Evolutionary conservation across 2,797 vertebrate species (phyloP).

Genomic region (Intellagama lesueurii): DNA sequence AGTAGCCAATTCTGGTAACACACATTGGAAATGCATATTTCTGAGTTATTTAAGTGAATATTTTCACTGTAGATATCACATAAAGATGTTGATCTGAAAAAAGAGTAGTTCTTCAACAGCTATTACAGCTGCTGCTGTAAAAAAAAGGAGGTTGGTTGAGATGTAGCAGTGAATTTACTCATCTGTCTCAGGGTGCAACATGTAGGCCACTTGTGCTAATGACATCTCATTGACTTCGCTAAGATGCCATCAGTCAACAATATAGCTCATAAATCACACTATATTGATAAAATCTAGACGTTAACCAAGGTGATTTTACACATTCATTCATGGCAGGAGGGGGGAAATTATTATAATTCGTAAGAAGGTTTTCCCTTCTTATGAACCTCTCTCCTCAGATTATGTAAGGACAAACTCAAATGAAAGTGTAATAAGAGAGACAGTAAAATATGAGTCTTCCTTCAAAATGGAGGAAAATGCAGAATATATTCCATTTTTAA

Average conservation of each 20-base stretch:
- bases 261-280: background rate
- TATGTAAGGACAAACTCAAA: background rate
- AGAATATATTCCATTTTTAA: no score
- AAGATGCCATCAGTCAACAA: background rate
- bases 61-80: background rate
- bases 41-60: no score
- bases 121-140: constrained; percentile 17
- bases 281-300: background rate
- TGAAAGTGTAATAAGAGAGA: background rate
- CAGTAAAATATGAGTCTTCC: background rate
- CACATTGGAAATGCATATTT: no score
- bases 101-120: background rate
- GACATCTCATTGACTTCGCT: background rate
- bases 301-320: background rate
- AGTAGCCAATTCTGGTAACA: no score
- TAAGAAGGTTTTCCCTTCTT: background rate
- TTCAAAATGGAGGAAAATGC: background rate
- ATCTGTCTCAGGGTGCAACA: background rate
- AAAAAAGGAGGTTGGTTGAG: background rate
- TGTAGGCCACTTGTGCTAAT: background rate
- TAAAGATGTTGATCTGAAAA: background rate
- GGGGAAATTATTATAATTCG: background rate
- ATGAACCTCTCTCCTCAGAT: background rate
- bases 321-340: background rate
- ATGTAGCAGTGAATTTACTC: background rate